Evolutionary conservation across 2,797 vertebrate genomes (phyloP).

Genomic region (Sebastes flavidus): DNA sequence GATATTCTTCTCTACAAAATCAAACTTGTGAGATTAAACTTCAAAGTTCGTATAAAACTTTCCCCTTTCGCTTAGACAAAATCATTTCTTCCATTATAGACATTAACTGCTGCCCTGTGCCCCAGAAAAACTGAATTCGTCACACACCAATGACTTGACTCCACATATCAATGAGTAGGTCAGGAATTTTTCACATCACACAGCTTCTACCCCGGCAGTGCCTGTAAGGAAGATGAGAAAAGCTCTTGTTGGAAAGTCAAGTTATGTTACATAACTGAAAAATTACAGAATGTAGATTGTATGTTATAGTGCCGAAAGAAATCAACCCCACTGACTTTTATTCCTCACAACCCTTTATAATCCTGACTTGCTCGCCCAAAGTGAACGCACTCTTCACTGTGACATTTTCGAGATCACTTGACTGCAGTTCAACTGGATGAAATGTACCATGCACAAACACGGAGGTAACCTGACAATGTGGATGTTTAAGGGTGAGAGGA

Average conservation of each 20-base stretch:
- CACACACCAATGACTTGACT: conserved; percentile 33
- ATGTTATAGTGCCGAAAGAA: background rate
- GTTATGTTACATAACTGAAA: conserved; percentile 3
- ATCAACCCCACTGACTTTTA: background rate
- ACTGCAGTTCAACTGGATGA: conserved; percentile 38
- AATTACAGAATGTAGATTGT: background rate
- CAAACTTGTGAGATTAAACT: conserved; percentile 5
- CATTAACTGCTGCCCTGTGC: conserved; percentile 29
- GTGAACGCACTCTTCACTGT: background rate
- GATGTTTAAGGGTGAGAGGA: conserved; percentile 53
- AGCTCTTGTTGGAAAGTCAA: conserved; percentile 7
- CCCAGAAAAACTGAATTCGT: conserved; percentile 47
- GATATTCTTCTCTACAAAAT: background rate
- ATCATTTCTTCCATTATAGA: conserved; percentile 29
- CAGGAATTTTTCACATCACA: conserved; percentile 22
- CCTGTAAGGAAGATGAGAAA: conserved; percentile 30
- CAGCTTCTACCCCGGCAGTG: conserved; percentile 13
- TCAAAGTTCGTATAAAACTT: conserved; percentile 23
- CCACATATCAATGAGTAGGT: conserved; percentile 36
- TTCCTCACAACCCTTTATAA: conserved; percentile 2
- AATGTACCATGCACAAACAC: conserved; percentile 34
- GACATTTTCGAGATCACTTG: conserved; percentile 53
- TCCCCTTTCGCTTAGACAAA: conserved; percentile 29
- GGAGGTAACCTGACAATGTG: conserved; percentile 11
- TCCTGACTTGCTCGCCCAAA: background rate